Conservation (phyloP, 2,888 invertebrate species). For the Muschampia plurimacula region DNA sequence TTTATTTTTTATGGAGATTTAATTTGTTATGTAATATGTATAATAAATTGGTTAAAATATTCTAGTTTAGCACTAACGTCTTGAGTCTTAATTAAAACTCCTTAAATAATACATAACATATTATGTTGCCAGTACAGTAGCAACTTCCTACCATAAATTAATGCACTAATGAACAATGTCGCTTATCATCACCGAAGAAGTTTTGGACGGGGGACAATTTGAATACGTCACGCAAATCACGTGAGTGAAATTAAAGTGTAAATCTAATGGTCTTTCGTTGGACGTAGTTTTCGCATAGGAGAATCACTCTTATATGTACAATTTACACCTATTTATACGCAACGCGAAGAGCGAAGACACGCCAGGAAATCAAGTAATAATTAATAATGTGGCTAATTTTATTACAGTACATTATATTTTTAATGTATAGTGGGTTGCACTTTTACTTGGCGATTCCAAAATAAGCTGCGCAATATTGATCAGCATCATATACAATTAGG, state of each 20-base stretch:
- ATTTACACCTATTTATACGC: slow-evolving; percentile 43
- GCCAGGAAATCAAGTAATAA: slow-evolving; percentile 32
- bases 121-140: slow-evolving; percentile 26
- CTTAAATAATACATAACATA: slow-evolving; percentile 31
- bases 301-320: slow-evolving; percentile 40
- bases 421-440: slow-evolving; percentile 32
- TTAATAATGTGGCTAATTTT: slow-evolving; percentile 19
- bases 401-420: slow-evolving; percentile 31
- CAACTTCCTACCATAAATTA: slow-evolving; percentile 40
- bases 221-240: slow-evolving; percentile 42
- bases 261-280: slow-evolving; percentile 35
- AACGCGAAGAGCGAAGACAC: slow-evolving; percentile 28
- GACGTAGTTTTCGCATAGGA: slow-evolving; percentile 30
- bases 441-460: slow-evolving; percentile 20
- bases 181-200: slow-evolving; percentile 39
- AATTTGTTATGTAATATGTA: no score
- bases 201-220: slow-evolving; percentile 42
- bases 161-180: slow-evolving; percentile 37
- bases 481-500: slow-evolving; percentile 16
- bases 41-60: no score
- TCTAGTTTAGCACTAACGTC: no score
- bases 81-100: no score
- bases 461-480: slow-evolving; percentile 7
- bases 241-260: slow-evolving; percentile 44
- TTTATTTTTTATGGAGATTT: no score